Evolutionary conservation across 2,888 invertebrate species (phyloP).

Genomic region (Tiliacea aurago): DNA sequence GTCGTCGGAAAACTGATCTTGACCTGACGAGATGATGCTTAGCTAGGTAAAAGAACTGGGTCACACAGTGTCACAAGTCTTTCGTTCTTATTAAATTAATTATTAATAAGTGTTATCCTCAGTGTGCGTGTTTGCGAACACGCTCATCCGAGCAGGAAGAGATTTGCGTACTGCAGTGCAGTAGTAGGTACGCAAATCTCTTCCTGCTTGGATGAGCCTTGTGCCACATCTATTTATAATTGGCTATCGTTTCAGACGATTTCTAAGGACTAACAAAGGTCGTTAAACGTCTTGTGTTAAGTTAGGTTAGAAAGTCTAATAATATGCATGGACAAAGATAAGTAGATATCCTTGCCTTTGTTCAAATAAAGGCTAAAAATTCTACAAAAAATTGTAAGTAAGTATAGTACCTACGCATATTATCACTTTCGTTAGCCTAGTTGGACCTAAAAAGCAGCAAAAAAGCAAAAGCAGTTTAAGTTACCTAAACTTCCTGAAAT

Average conservation of each 20-base stretch:
- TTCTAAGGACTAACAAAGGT: constrained; percentile 43
- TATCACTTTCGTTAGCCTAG: too few relatives aligned
- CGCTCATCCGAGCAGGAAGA: too few relatives aligned
- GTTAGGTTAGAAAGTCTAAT: constrained; percentile 22
- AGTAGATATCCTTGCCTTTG: constrained; percentile 17
- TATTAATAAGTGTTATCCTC: constrained; percentile 2
- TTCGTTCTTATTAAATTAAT: background rate
- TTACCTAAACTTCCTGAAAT: too few relatives aligned
- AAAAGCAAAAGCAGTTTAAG: too few relatives aligned
- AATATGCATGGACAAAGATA: constrained; percentile 14
- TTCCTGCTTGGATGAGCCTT: constrained; percentile 54
- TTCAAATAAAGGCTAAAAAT: constrained; percentile 7
- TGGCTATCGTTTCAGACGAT: constrained; percentile 32
- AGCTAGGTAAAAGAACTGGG: background rate
- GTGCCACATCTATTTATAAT: constrained; percentile 60
- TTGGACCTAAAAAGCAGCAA: too few relatives aligned
- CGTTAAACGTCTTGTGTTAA: constrained; percentile 31
- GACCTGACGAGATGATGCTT: background rate
- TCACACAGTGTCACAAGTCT: background rate
- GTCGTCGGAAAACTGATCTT: background rate
- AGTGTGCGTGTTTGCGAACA: constrained; percentile 24
- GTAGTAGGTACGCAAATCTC: constrained; percentile 14
- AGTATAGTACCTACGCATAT: too few relatives aligned
- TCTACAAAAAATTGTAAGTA: too few relatives aligned
- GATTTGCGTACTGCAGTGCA: too few relatives aligned